These are phyloP conservation scores for Bovichtus variegatus DNA, from an alignment of 2,797 vertebrate species.

Conservation along the genomic window DNA sequence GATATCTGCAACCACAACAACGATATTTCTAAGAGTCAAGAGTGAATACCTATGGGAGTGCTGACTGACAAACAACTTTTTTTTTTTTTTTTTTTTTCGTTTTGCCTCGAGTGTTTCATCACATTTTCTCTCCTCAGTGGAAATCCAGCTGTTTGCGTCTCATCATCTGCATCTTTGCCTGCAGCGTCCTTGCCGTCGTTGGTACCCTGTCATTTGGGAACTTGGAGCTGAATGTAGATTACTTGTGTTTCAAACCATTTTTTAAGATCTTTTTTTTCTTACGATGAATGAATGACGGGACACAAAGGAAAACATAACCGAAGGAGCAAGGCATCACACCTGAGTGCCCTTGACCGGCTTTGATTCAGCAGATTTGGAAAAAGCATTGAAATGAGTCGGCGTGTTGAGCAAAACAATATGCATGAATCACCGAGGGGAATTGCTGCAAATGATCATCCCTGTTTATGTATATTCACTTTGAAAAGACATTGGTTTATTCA, in stretches of 20 bases:
- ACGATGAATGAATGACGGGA: too few relatives aligned
- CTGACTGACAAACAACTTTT: slow-evolving; percentile 25
- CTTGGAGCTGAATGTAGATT: background rate
- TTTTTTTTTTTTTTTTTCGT: too few relatives aligned
- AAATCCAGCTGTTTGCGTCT: slow-evolving; percentile 5
- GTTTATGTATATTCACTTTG: background rate
- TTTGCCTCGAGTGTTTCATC: background rate
- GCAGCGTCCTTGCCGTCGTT: background rate
- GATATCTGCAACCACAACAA: slow-evolving; percentile 12
- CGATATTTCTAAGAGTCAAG: slow-evolving; percentile 14
- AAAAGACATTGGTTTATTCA: background rate
- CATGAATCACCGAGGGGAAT: slow-evolving; percentile 5
- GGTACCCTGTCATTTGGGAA: background rate
- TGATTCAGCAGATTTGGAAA: slow-evolving; percentile 10
- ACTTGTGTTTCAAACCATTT: background rate
- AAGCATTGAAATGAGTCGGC: slow-evolving; percentile 24
- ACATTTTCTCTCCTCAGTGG: slow-evolving; percentile 5
- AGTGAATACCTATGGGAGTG: slow-evolving; percentile 24
- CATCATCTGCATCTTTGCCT: background rate
- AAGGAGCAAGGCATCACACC: too few relatives aligned
- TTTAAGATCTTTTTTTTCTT: too few relatives aligned
- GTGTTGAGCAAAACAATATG: background rate
- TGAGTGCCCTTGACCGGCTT: background rate
- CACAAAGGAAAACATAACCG: too few relatives aligned
- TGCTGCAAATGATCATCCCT: background rate